Evolutionary conservation across 2,888 invertebrate species (phyloP).

Genomic region (Bunonema sp.): DNA sequence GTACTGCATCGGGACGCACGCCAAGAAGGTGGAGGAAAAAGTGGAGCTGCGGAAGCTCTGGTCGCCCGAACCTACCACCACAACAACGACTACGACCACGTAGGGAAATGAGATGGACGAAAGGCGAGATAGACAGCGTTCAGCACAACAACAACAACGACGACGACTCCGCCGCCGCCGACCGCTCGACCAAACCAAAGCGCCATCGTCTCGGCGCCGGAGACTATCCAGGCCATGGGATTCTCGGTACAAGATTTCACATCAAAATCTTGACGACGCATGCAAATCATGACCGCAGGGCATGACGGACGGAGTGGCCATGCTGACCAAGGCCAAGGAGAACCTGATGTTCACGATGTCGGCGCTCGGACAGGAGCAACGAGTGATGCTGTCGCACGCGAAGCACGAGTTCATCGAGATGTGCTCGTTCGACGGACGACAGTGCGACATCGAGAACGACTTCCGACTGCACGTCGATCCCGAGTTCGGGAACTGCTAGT

Average conservation of each 20-base stretch:
- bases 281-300: conserved; percentile 10
- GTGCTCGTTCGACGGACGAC: conserved; percentile 28
- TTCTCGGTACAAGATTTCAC: conserved; percentile 18
- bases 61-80: conserved; percentile 9
- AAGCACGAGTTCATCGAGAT: conserved; percentile 27
- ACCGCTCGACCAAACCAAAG: conserved; percentile 9
- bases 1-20: conserved; percentile 21
- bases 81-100: not conserved
- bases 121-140: too few species aligned
- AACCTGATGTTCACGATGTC: conserved; percentile 31
- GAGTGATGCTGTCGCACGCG: conserved; percentile 16
- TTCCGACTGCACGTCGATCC: conserved; percentile 25
- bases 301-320: conserved; percentile 28
- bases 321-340: conserved; percentile 24
- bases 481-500: conserved; percentile 25
- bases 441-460: conserved; percentile 26
- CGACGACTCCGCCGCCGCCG: conserved; percentile 3
- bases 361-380: conserved; percentile 11
- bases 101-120: too few species aligned
- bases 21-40: conserved; percentile 9
- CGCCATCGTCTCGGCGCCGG: conserved; percentile 21
- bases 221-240: conserved; percentile 27
- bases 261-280: too few species aligned
- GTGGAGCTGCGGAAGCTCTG: conserved; percentile 20
- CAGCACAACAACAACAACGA: conserved; percentile 3